Conservation (phyloP, 2,888 invertebrate species). For the Phragmatobia fuliginosa region DNA sequence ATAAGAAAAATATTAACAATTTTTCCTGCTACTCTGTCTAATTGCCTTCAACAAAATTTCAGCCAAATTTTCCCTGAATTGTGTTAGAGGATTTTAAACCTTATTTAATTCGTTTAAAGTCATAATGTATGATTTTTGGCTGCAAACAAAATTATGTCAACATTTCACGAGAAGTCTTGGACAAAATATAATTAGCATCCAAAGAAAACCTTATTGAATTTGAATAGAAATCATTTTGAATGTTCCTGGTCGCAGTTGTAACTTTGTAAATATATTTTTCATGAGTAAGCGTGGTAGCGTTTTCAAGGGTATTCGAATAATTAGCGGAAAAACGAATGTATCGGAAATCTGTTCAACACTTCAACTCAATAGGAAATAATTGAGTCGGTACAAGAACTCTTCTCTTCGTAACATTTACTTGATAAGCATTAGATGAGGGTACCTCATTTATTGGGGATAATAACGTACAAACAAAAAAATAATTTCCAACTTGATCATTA, state of each 20-base stretch:
- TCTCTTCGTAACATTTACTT: not conserved
- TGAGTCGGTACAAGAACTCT: not conserved
- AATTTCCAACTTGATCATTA: no score
- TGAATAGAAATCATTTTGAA: slow-evolving; percentile 29
- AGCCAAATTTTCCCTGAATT: slow-evolving; percentile 13
- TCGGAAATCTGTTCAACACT: slow-evolving; percentile 1
- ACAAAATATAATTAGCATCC: slow-evolving; percentile 8
- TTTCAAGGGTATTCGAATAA: slow-evolving; percentile 51
- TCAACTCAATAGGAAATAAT: not conserved
- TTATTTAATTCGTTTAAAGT: slow-evolving; percentile 27
- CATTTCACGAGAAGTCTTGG: slow-evolving; percentile 28
- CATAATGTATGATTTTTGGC: slow-evolving; percentile 17
- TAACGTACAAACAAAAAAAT: no score
- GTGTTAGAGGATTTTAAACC: slow-evolving; percentile 24
- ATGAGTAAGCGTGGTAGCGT: slow-evolving; percentile 44
- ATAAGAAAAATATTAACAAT: slow-evolving; percentile 45
- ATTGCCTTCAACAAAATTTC: slow-evolving; percentile 48
- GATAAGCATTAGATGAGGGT: not conserved
- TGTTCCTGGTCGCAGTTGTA: not conserved
- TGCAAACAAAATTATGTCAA: slow-evolving; percentile 25
- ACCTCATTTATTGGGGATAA: not conserved
- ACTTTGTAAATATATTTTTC: slow-evolving; percentile 35
- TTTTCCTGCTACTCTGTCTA: slow-evolving; percentile 43
- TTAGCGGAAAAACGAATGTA: slow-evolving; percentile 44
- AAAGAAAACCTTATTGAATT: slow-evolving; percentile 10